phyloP scores from a whole-genome alignment of 64 coral and sea anemone genomes.

The Dendrophyllia cribrosa region DNA sequence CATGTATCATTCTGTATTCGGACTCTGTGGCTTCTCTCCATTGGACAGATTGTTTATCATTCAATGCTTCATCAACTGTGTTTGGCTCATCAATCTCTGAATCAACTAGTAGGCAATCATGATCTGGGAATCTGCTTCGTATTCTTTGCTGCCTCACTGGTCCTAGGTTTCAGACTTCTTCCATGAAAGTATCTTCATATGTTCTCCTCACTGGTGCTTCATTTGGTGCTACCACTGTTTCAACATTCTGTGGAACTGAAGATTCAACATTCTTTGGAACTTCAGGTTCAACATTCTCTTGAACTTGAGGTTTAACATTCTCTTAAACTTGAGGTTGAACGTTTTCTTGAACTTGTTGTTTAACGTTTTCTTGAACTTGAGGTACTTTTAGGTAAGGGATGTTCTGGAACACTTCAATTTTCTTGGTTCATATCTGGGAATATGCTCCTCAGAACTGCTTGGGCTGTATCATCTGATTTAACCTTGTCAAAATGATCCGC shows the following conservation, averaged over 20 bases:
- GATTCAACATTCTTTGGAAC: constrained; percentile 62
- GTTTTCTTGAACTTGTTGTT: constrained; percentile 29
- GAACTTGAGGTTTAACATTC: constrained; percentile 15
- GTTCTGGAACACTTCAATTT: constrained; percentile 27
- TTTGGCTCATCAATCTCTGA: constrained; percentile 75
- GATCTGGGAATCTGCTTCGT: constrained; percentile 40
- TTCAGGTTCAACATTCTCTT: constrained; percentile 4
- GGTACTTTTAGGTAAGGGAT: background rate
- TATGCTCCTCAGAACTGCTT: constrained; percentile 14
- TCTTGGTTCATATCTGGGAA: constrained; percentile 37
- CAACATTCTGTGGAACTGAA: constrained; percentile 44
- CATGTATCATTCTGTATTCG: too few species aligned
- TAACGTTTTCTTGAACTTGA: background rate
- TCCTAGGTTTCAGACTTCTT: constrained; percentile 73
- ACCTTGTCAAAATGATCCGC: constrained; percentile 27
- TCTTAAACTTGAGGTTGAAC: constrained; percentile 13
- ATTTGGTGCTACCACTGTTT: too few species aligned
- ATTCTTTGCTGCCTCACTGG: constrained; percentile 61
- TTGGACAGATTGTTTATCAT: too few species aligned
- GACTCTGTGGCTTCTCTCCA: too few species aligned
- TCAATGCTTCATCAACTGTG: constrained; percentile 43
- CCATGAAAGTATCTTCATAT: constrained; percentile 68
- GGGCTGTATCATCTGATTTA: background rate
- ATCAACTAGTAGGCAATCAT: constrained; percentile 50
- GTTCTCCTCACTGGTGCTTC: constrained; percentile 60